phyloP scores from a whole-genome alignment of 2,797 vertebrate species.

The Kryptopterus vitreolus region DNA sequence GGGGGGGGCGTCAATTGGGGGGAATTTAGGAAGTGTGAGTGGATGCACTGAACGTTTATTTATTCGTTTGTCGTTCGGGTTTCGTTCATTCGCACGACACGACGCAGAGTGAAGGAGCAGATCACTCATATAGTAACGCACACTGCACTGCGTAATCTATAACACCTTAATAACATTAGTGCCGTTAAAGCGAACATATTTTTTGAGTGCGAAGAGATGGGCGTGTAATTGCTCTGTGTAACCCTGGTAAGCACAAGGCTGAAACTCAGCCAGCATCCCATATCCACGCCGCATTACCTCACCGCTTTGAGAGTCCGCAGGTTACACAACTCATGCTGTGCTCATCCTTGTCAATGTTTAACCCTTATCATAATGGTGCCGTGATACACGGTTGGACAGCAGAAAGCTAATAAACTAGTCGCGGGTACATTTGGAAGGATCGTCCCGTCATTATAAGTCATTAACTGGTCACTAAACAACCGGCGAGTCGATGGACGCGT shows the following conservation, averaged over 20 bases:
- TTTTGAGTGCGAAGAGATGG: no score
- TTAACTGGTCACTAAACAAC: background rate
- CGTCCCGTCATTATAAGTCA: background rate
- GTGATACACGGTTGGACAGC: slow-evolving; percentile 25
- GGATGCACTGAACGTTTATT: no score
- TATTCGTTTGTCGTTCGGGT: no score
- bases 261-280: background rate
- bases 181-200: no score
- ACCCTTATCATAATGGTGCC: slow-evolving; percentile 30
- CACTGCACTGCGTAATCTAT: no score
- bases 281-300: slow-evolving; percentile 29
- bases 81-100: no score
- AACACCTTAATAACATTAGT: no score
- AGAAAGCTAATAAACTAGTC: slow-evolving; percentile 35
- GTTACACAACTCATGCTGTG: slow-evolving; percentile 25
- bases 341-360: slow-evolving; percentile 49
- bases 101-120: no score
- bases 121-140: no score
- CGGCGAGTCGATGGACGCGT: background rate
- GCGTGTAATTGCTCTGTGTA: background rate
- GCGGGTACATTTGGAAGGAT: background rate
- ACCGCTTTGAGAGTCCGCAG: slow-evolving; percentile 5
- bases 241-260: background rate
- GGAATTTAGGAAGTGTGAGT: no score
- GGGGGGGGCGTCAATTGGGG: no score